A percentile compares a stretch with the other conserved stretches of the same genome.
phyloP scores from a whole-genome alignment of 2,797 vertebrate species.

The Bucorvus abyssinicus region DNA sequence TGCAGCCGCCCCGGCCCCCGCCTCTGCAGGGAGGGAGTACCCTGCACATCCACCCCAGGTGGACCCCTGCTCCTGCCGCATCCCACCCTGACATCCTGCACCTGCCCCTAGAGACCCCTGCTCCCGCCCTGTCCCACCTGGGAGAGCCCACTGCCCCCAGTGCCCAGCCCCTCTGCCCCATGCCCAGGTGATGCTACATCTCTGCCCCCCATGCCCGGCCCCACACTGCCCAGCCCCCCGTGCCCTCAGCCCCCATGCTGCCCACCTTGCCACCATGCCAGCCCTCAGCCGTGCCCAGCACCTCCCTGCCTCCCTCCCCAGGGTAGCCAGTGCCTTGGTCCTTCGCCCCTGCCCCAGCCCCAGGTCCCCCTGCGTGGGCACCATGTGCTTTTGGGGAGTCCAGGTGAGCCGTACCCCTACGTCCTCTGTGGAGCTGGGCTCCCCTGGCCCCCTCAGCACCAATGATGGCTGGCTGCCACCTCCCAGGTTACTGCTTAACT shows the following conservation, averaged over 20 bases:
- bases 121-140: not conserved
- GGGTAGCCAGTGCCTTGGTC: not conserved
- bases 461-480: fast-evolving
- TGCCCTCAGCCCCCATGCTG: fast-evolving
- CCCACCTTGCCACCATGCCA: not conserved
- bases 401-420: fast-evolving
- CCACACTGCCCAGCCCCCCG: not conserved
- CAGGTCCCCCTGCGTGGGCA: not conserved
- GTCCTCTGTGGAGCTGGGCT: not conserved
- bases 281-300: not conserved
- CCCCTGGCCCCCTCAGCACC: no score
- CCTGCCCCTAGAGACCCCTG: not conserved
- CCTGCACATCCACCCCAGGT: no score
- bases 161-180: not conserved
- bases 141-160: not conserved
- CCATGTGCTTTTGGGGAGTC: not conserved
- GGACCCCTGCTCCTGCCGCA: not conserved
- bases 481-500: not conserved
- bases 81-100: not conserved
- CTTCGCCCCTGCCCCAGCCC: no score
- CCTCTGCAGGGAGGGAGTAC: not conserved
- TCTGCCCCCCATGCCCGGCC: no score
- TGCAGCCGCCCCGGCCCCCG: not conserved
- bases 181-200: not conserved
- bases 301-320: fast-evolving